Conservation (phyloP, 2,797 vertebrate species). For the Dryobates pubescens region DNA sequence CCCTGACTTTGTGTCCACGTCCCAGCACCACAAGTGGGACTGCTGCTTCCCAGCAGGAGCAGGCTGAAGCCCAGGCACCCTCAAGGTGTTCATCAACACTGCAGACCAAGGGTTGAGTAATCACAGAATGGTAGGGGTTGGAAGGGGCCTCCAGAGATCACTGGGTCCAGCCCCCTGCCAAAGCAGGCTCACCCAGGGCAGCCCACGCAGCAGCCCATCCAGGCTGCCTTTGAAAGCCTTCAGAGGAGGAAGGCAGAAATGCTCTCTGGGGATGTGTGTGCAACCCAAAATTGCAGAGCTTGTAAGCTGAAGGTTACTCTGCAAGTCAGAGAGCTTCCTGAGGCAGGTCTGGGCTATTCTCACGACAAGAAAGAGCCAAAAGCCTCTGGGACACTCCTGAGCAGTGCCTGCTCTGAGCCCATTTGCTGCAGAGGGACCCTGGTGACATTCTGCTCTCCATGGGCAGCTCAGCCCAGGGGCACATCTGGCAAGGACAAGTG, state of each 20-base stretch:
- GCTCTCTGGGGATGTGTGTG: background rate
- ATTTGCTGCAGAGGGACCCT: background rate
- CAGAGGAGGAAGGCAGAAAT: no score
- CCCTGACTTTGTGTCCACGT: background rate
- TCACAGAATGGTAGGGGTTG: no score
- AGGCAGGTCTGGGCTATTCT: background rate
- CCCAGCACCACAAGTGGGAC: background rate
- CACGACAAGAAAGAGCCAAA: no score
- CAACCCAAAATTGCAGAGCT: background rate
- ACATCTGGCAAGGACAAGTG: background rate
- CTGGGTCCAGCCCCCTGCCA: no score
- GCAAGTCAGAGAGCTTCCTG: background rate
- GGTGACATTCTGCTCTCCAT: background rate
- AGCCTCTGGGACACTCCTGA: background rate
- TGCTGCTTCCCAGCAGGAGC: background rate
- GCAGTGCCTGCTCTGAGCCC: background rate
- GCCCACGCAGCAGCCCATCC: no score
- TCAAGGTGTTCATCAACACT: background rate
- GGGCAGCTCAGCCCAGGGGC: background rate
- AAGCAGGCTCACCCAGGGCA: no score
- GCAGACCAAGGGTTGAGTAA: background rate
- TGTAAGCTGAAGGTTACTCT: background rate
- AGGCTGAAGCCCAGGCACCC: background rate
- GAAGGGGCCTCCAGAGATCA: no score
- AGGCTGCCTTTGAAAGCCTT: no score